Evolutionary conservation across 1,140 invertebrate species (phyloP).

Genomic region (Pollicipes pollicipes): DNA sequence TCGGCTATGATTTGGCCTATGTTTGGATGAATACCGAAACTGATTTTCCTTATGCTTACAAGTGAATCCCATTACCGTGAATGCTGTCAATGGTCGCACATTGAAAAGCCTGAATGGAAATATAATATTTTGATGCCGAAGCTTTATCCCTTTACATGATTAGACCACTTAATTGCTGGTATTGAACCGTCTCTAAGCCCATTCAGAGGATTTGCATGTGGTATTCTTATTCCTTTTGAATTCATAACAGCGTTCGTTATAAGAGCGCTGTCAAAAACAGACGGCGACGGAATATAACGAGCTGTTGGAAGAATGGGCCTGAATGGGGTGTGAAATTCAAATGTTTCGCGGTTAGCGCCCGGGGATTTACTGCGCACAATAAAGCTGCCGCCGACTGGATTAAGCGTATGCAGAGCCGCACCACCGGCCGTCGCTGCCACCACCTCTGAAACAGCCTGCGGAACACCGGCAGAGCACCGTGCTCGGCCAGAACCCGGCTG

Average conservation of each 20-base stretch:
- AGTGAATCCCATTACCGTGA: not conserved
- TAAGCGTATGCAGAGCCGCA: too few species aligned
- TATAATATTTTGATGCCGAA: not conserved
- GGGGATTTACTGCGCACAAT: too few species aligned
- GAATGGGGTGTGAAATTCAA: not conserved
- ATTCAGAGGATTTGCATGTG: not conserved
- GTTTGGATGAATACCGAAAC: not conserved
- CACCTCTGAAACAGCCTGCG: too few species aligned
- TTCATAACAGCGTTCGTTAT: not conserved
- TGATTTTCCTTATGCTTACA: not conserved
- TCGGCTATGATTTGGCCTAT: too few species aligned
- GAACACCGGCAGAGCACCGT: too few species aligned
- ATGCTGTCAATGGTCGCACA: not conserved
- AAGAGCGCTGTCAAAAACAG: not conserved
- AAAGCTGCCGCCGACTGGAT: too few species aligned
- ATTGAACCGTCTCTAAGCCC: not conserved
- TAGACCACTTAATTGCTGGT: slow-evolving; percentile 1
- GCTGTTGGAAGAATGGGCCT: not conserved
- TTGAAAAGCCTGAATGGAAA: not conserved
- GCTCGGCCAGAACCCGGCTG: too few species aligned
- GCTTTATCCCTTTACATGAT: slow-evolving; percentile 2
- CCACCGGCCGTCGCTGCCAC: too few species aligned
- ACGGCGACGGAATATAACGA: not conserved
- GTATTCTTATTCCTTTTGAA: slow-evolving; percentile 1
- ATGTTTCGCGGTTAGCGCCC: not conserved